Conservation (phyloP, 2,888 invertebrate genomes). For the Graphium colonna region DNA sequence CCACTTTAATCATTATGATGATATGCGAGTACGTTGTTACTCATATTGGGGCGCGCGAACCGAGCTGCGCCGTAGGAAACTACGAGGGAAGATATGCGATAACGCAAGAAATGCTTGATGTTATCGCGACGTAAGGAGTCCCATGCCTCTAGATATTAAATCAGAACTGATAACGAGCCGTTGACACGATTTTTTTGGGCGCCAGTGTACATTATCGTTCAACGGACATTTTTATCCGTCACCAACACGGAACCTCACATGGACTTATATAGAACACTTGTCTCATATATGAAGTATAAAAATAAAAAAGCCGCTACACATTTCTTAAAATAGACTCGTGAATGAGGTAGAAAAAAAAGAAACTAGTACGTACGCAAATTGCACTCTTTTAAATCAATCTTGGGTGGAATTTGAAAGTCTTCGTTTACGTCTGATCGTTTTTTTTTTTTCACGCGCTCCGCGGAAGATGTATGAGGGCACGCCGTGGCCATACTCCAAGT, state of each 20-base stretch:
- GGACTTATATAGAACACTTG: background rate
- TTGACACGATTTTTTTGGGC: conserved; percentile 55
- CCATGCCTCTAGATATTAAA: conserved; percentile 60
- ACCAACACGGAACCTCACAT: background rate
- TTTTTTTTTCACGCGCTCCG: background rate
- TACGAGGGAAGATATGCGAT: conserved; percentile 49
- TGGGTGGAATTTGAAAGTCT: background rate
- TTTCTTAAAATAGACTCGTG: background rate
- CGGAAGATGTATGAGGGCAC: background rate
- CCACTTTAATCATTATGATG: conserved; percentile 8
- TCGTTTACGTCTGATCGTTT: background rate
- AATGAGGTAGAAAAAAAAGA: background rate
- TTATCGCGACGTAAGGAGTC: conserved; percentile 58
- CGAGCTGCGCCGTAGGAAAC: conserved; percentile 2
- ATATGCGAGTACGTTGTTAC: background rate
- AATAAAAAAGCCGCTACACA: background rate
- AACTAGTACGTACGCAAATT: background rate
- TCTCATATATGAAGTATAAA: background rate
- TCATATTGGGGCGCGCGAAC: background rate
- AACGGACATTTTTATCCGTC: conserved; percentile 23
- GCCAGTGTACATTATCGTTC: conserved; percentile 34
- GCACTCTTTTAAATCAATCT: background rate
- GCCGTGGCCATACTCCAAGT: background rate
- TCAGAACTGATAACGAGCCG: conserved; percentile 66
- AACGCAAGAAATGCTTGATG: conserved; percentile 55